Conservation (phyloP, 2,113 vertebrate genomes). For the Ariopsis seemanni region DNA sequence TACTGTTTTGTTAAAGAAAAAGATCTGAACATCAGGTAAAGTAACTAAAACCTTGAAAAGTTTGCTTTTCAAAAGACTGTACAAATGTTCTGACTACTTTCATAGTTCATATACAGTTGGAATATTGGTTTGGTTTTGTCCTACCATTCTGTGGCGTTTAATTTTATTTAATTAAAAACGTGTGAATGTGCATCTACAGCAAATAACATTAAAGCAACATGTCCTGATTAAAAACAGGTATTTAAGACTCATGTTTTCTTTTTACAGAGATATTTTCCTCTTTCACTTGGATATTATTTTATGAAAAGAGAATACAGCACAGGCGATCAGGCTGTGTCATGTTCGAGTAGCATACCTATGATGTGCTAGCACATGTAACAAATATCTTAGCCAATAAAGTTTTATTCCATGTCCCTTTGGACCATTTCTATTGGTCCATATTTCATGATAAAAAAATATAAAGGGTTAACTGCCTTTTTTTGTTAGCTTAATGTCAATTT, state of each 20-base stretch:
- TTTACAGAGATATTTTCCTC: background rate
- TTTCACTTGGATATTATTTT: background rate
- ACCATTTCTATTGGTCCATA: background rate
- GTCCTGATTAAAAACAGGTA: background rate
- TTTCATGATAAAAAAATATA: background rate
- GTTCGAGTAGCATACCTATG: no score
- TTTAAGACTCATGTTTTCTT: background rate
- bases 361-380: background rate
- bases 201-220: background rate
- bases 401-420: background rate
- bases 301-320: background rate
- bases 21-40: background rate
- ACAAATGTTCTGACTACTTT: background rate
- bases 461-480: background rate
- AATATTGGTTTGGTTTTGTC: background rate
- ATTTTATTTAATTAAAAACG: background rate
- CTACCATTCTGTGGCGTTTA: background rate
- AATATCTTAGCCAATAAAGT: background rate
- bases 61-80: background rate
- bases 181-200: background rate
- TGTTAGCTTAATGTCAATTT: background rate
- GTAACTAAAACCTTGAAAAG: background rate
- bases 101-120: background rate
- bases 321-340: background rate
- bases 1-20: background rate